Evolutionary conservation across 2,113 vertebrate species (phyloP), one percentile per base, ranked within the genome.

Genomic region (Gambusia affinis): DNA sequence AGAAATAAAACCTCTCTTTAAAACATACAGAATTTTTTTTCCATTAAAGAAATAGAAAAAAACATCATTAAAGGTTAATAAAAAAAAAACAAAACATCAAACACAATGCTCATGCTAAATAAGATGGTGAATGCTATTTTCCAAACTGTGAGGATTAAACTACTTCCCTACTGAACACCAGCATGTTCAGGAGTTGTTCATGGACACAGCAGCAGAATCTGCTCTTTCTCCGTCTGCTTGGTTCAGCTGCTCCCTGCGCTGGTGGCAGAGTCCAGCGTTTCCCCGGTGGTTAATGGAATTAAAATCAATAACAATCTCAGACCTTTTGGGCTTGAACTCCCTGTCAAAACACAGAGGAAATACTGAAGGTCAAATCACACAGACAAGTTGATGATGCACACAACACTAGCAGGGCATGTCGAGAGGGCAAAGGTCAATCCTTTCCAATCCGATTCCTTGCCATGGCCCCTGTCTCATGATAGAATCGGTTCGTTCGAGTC

Each of bases 281-380:
- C 51, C 51, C 24, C 51, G 30, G n/a, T 39, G 27, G 85, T 91
- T 91, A 72, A 93, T 92, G 78, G 89, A 91, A 73, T 90, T 89
- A 85, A 92, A 93, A 27, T 92, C 84, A 73, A 93, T 90, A 77
- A 89, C 77, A 57, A 93, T 88, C 86, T 89, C 22, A 1, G 77
- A 83, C 78, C 72, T 92, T 78, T 81, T 92, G 65, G 92, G 89
- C 60, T 85, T 33, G 79, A 88, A 92, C 64, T 91, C 80, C 79
- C 91, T 93, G 79, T 29, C 17, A 83, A 84, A 70, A 73, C 29
- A 84, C 60, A 67, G 1, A 71, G 17, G 12, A 70, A 39, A 69
- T 11, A 64, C 39, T 35, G 1, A 68, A 28, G 22, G 60, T 61
- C 33, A 39, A 37, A 12, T 72, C 31, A 81, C 1, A 57, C 3